Evolutionary conservation across 2,113 vertebrate species (phyloP), one percentile per base, ranked within the genome.

Genomic region (Atlantisia rogersi): DNA sequence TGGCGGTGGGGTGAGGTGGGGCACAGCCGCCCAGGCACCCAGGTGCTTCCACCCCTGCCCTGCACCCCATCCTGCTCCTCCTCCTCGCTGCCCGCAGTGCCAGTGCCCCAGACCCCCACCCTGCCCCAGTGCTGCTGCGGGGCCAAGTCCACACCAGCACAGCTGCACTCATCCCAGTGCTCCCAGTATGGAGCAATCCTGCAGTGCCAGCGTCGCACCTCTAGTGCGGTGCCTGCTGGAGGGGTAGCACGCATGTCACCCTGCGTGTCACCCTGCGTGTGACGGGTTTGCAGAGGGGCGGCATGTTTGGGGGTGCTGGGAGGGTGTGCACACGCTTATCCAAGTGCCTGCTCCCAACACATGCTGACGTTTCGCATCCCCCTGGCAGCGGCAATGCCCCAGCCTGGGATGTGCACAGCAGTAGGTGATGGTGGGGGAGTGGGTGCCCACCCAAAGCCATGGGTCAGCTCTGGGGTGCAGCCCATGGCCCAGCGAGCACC

Each of bases 101-200:
- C 59, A 3, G 48, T 25, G 1, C 24, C 25, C 8, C 0, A 5
- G 29, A 1, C 62, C 59, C 68, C 68, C 37, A 3, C 64, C 71
- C 67, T 28, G 65, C 59, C 25, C 76, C 8, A 3, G 64, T 13
- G 9, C 58, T 11, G 52, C 79, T 11, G 67, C 3, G 10, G 60
- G 28, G 46, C 81, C 77, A 14, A 68, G 58, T 74, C 88, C 28
- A 70, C 6, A 21, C 77, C 21, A 3, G 44, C 8, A 6, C 15
- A 42, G 77, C 68, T 31, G 32, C 4, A 4, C 71, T 68, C 39
- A 10, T 53, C 86, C 95, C 74, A 52, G 88, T 58, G 69, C 55
- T 92, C 78, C 94, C 94, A 78, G 86, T 39, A 82, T 32, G 92
- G 62, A 82, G 86, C 86, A 90, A 88, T 28, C 58, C 42, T 3